Evolutionary conservation across 2,888 invertebrate genomes (phyloP).

Genomic region (Sminthurides aquaticus): DNA sequence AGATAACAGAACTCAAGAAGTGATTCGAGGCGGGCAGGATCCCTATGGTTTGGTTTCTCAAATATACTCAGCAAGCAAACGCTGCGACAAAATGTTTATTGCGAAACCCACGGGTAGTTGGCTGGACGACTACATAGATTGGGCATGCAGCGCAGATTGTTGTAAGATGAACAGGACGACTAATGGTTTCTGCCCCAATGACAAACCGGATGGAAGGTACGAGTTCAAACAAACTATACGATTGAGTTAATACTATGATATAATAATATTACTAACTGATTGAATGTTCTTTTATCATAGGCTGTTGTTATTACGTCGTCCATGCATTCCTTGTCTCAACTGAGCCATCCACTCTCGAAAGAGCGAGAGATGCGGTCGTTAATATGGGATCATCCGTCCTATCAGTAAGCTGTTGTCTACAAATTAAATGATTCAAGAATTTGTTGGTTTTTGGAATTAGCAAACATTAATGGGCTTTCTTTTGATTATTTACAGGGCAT

Average conservation of each 20-base stretch:
- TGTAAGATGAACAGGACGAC: slow-evolving; percentile 55
- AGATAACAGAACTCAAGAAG: slow-evolving; percentile 47
- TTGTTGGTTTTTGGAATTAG: too few relatives aligned
- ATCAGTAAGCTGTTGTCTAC: slow-evolving; percentile 28
- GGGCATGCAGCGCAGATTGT: slow-evolving; percentile 60
- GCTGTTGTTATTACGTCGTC: slow-evolving; percentile 96
- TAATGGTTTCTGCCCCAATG: slow-evolving; percentile 61
- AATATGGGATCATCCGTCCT: slow-evolving; percentile 78
- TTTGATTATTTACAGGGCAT: slow-evolving; percentile 30
- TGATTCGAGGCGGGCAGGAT: slow-evolving; percentile 31
- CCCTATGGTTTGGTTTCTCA: slow-evolving; percentile 35
- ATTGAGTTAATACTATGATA: background rate
- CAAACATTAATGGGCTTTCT: background rate
- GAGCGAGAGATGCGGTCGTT: slow-evolving; percentile 75
- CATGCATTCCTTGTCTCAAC: slow-evolving; percentile 80
- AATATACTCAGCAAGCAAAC: slow-evolving; percentile 36
- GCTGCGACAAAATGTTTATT: slow-evolving; percentile 58
- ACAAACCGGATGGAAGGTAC: slow-evolving; percentile 43
- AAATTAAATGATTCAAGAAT: too few relatives aligned
- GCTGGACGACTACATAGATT: slow-evolving; percentile 89
- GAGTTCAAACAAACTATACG: too few relatives aligned
- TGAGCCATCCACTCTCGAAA: slow-evolving; percentile 60
- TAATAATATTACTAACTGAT: slow-evolving; percentile 61
- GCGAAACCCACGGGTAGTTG: slow-evolving; percentile 76
- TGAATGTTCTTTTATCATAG: slow-evolving; percentile 95